Evolutionary conservation across 1,140 invertebrate species (phyloP), one percentile per base, ranked within the genome.

Genomic region (Wasmannia auropunctata): DNA sequence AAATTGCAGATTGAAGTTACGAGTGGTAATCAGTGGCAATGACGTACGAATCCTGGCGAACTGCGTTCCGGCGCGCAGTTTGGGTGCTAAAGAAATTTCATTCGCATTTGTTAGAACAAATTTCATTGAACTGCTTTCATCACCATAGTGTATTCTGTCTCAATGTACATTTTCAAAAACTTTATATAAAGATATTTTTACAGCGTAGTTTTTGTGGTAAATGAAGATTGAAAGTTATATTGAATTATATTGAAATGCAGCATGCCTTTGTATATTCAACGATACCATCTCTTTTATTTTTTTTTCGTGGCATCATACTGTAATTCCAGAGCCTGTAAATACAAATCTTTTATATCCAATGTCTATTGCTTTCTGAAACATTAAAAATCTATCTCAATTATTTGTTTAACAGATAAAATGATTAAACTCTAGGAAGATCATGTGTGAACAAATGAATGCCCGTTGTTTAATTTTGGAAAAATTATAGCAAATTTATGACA

Each of bases 101-200:
- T 87, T 74, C 85, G 75, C 86, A 90, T 90, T 87, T 87, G 67
- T 56, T 83, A 51, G 58, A 28, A 79, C 28, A 60, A n/a, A n/a
- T n/a, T n/a, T n/a, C n/a, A n/a, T n/a, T n/a, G n/a, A 84, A 70
- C 84, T 80, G 74, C 85, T 81, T 87, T 87, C 34, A 31, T 87
- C 86, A 87, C 76, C 67, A 81, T 69, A 60, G 40, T 86, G 88
- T 90, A 87, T 87, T 87, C 85, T 83, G 60, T 43, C n/a, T n/a
- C 80, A 89, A 62, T 56, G 67, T 90, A 90, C 75, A 76, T 69
- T 67, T 43, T 77, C 84, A 69, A 54, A 80, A 87, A 80, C 56
- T 87, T 56, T 87, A 90, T 87, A 85, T 74, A 90, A 90, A 90
- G 62, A 85, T 90, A 90, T 90, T 87, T 90, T 90, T 90, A 86